Evolutionary conservation across 2,113 vertebrate species (phyloP), one percentile per base, ranked within the genome.

Genomic region (Apteryx owenii): DNA sequence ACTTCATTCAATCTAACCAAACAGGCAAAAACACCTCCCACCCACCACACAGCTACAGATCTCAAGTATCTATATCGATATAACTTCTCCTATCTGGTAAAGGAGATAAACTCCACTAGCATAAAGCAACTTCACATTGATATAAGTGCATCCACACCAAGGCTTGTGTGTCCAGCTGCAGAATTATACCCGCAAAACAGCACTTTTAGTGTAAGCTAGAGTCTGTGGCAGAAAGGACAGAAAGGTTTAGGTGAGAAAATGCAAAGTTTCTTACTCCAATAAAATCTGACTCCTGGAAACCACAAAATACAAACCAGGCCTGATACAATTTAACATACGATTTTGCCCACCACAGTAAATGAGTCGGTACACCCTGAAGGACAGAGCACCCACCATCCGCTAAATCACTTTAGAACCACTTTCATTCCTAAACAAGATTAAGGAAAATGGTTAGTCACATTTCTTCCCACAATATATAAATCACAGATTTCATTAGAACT

Each of bases 81-180:
- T 19, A 66, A 44, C 17, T 17, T 76, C 20, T 76, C 44, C 2
- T 1, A 6, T 12, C 25, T 26, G 60, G 29, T 16, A 38, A 48
- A 48, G 9, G 53, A 75, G 19, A 83, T 5, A 29, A 88, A 53
- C 28, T 20, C 25, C 29, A 12, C 6, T 5, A 16, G 31, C 21
- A 62, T 9, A 64, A 65, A 73, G 31, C n/a, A 44, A 16, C 44
- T 62, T 22, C 18, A 8, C 15, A 53, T 1, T 18, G 29, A 65
- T 5, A 10, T 0, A 28, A 46, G 11, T 31, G 20, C 8, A 5
- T 20, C 51, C 18, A 33, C 1, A 2, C 56, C 51, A 53, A 40
- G 56, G 25, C 26, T 33, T n/a, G 28, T 16, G 15, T 10, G 44
- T 38, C 46, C 28, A 42, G 33, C 36, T 85, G n/a, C 38, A 44